These are phyloP conservation scores for Xyrauchen texanus DNA, from an alignment of 2,113 vertebrate species.

Conservation along the genomic window DNA sequence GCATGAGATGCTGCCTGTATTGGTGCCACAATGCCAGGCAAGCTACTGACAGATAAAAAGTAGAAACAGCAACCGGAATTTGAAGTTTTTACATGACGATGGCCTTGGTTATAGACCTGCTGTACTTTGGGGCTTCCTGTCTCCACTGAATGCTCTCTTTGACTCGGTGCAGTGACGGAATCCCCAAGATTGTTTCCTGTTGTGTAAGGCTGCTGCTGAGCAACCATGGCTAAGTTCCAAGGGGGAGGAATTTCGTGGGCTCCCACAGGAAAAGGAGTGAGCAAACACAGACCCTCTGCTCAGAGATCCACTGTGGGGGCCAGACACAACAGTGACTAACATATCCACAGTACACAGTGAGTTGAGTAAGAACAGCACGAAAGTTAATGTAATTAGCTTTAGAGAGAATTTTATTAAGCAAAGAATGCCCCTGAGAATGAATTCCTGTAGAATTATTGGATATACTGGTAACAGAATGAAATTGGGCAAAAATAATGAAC, in stretches of 20 bases:
- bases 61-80: conserved; percentile 46
- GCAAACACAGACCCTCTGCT: conserved; percentile 50
- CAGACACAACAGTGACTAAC: conserved; percentile 49
- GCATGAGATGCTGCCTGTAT: background rate
- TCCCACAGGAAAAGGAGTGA: conserved; percentile 34
- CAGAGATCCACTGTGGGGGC: conserved; percentile 45
- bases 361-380: conserved; percentile 12
- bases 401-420: conserved; percentile 14
- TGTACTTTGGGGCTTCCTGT: conserved; percentile 75
- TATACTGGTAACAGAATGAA: background rate
- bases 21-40: background rate
- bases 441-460: background rate
- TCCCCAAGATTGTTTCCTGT: conserved; percentile 91
- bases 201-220: conserved; percentile 87
- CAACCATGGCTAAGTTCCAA: conserved; percentile 75
- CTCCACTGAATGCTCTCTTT: conserved; percentile 78
- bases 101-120: conserved; percentile 32
- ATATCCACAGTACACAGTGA: conserved; percentile 28
- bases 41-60: conserved; percentile 23
- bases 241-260: conserved; percentile 67
- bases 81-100: conserved; percentile 26
- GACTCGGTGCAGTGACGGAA: conserved; percentile 80
- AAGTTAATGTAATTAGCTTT: background rate
- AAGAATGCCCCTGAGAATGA: background rate
- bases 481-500: no score